Percentiles rank a stretch among this genome's conserved stretches.
Evolutionary conservation across 92 coral and sea anemone species (phyloP).

Genomic region (Siderastrea siderea): DNA sequence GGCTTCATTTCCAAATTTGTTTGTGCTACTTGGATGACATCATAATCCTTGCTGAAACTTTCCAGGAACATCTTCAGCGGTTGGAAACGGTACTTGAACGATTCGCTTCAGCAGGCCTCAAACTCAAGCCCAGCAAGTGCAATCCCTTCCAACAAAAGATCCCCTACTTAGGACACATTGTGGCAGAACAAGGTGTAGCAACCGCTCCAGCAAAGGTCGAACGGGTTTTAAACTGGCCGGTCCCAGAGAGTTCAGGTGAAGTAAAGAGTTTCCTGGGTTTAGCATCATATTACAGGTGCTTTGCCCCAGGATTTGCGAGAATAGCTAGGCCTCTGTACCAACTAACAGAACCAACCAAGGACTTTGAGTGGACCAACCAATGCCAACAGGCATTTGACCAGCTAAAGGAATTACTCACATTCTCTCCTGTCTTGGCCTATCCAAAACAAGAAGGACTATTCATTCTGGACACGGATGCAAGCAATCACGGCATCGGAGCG

Average conservation of each 20-base stretch:
- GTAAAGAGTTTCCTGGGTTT: slow-evolving; percentile 72
- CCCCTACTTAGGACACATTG: too few relatives aligned
- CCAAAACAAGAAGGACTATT: slow-evolving; percentile 33
- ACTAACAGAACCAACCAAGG: slow-evolving; percentile 50
- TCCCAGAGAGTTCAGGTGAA: slow-evolving; percentile 49
- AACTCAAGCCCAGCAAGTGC: too few relatives aligned
- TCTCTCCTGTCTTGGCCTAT: slow-evolving; percentile 60
- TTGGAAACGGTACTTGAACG: too few relatives aligned
- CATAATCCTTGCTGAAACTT: too few relatives aligned
- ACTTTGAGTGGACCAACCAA: slow-evolving; percentile 23
- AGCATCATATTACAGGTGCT: slow-evolving; percentile 69
- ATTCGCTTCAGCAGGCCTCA: too few relatives aligned
- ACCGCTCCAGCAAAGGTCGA: slow-evolving; percentile 65
- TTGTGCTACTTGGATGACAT: too few relatives aligned
- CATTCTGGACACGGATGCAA: slow-evolving; percentile 61
- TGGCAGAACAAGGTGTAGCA: slow-evolving; percentile 47
- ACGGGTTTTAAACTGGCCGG: slow-evolving; percentile 57
- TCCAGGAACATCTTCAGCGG: too few relatives aligned
- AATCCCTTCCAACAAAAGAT: too few relatives aligned
- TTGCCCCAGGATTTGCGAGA: slow-evolving; percentile 60
- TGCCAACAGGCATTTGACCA: slow-evolving; percentile 58
- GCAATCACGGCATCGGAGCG: slow-evolving; percentile 70
- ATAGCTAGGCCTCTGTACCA: slow-evolving; percentile 65
- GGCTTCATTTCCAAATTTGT: too few relatives aligned
- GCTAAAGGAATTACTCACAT: slow-evolving; percentile 54